Base-by-base conservation (phyloP, 2,113 vertebrate genomes). In the Dromiciops gliroides region DNA sequence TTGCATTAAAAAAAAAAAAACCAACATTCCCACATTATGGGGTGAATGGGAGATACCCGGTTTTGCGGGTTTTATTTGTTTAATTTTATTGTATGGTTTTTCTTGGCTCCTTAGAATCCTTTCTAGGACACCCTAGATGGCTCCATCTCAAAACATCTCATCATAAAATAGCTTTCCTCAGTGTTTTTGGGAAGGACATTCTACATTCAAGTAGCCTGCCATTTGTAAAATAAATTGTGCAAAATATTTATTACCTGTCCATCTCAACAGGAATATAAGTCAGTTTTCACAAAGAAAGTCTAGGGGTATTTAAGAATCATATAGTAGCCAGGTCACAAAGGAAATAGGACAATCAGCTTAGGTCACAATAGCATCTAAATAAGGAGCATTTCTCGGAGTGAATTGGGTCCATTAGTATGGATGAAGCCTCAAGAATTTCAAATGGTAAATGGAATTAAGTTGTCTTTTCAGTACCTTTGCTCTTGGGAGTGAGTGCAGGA, bases 1-100 rank as follows among this genome's bases (percentile, higher is more conserved):
- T 95, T 92, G 98, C 98, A 98, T 99, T 98, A 98, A 98, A 97
- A 98, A 96, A 96, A 97, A n/a, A n/a, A n/a, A n/a, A n/a, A n/a
- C n/a, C n/a, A n/a, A 95, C 94, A 95, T 98, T 98, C 96, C 97
- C 98, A 98, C 97, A 75, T 91, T 95, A 97, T 98, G 98, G 97
- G 98, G 94, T 97, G 96, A 94, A 96, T 56, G 92, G 97, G 96
- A 98, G 96, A 98, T 97, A 96, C 98, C 98, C 98, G 98, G 96
- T 98, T 98, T 98, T 98, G 97, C 96, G 97, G 98, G 98, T 97
- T 95, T 95, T 96, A 96, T 96, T 95, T 98, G 97, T 98, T 98
- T 98, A 94, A 96, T 96, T 97, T 97, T 97, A 91, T 97, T 97
- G 50, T 97, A 92, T 97, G 94, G 94, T 8, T 8, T 37, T 95